These are phyloP conservation scores for Enteromius argenteus DNA, from an alignment of 2,797 vertebrate species.

Conservation along the genomic window DNA sequence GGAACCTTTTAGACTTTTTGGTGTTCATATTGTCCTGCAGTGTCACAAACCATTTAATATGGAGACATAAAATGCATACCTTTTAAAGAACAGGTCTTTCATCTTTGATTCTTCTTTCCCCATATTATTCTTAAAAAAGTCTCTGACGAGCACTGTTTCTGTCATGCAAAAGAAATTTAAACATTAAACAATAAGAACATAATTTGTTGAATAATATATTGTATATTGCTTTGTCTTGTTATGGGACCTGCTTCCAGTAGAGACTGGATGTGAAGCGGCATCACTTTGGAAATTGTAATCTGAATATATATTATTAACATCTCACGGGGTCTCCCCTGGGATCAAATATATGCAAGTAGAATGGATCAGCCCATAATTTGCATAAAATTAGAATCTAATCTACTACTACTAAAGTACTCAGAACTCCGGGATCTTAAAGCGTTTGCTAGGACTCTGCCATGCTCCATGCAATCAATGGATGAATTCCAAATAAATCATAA, in stretches of 20 bases:
- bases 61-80: background rate
- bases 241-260: background rate
- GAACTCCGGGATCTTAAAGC: background rate
- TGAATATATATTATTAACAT: conserved; percentile 9
- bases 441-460: background rate
- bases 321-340: background rate
- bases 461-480: background rate
- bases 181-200: background rate
- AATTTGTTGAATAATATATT: background rate
- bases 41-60: background rate
- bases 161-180: background rate
- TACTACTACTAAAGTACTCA: background rate
- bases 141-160: background rate
- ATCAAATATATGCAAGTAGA: background rate
- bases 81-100: background rate
- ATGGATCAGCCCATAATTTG: background rate
- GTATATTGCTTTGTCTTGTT: background rate
- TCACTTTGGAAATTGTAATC: background rate
- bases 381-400: background rate
- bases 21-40: background rate
- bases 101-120: background rate
- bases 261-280: background rate
- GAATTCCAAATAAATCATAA: conserved; percentile 25
- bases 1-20: background rate
- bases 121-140: background rate